Conservation (phyloP, 2,888 invertebrate species). For the Hirtodrosophila cameraria region DNA sequence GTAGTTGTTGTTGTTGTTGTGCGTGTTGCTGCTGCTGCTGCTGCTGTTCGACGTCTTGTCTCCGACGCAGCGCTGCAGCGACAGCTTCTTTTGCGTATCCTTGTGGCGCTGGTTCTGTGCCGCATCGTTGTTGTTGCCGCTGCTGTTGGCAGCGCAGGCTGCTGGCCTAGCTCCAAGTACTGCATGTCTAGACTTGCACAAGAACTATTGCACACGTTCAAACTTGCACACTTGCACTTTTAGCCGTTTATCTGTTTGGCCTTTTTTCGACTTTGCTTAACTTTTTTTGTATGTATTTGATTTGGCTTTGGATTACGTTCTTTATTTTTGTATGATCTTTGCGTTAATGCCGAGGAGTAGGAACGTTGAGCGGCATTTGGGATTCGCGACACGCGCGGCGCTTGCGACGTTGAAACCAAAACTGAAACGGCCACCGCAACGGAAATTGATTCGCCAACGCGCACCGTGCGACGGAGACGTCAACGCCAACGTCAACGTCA, state of each 20-base stretch:
- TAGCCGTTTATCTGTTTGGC: conserved; percentile 3
- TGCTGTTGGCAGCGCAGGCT: conserved; percentile 47
- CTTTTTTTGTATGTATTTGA: conserved; percentile 17
- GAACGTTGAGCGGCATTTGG: conserved; percentile 60
- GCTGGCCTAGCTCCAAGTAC: conserved; percentile 47
- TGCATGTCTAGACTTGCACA: conserved; percentile 38
- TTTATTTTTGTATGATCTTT: conserved; percentile 43
- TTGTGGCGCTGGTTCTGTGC: conserved; percentile 62
- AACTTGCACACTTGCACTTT: conserved; percentile 19
- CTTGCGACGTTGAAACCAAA: conserved; percentile 74
- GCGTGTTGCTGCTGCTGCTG: conserved; percentile 14
- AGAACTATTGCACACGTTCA: conserved; percentile 11
- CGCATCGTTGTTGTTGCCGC: conserved; percentile 42
- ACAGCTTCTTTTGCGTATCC: conserved; percentile 69
- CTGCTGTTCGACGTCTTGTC: conserved; percentile 11
- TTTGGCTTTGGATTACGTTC: conserved; percentile 1
- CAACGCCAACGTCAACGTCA: conserved; percentile 18
- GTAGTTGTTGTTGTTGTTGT: conserved; percentile 34
- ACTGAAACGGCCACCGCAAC: conserved; percentile 76
- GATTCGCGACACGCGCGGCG: conserved; percentile 77
- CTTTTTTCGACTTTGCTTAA: conserved; percentile 6
- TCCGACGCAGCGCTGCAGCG: conserved; percentile 20
- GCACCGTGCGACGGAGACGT: conserved; percentile 39
- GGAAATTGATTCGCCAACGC: conserved; percentile 77
- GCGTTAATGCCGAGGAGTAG: conserved; percentile 46